A percentile compares a stretch with the other conserved stretches of the same genome.
Conservation (phyloP, 2,113 vertebrate species). For the Probosciger aterrimus region DNA sequence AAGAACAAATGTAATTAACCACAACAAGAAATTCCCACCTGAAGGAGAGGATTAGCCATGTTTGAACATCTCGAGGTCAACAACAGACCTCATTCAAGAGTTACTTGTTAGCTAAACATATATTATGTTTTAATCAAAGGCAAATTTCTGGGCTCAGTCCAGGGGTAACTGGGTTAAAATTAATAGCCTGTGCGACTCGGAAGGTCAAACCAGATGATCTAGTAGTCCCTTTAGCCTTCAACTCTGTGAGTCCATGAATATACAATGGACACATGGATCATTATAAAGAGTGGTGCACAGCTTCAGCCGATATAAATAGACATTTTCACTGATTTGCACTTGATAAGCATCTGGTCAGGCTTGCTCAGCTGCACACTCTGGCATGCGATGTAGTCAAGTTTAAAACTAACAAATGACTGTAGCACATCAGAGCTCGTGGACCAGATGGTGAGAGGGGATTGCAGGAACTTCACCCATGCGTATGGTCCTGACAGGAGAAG, state of each 20-base stretch:
- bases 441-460: not conserved
- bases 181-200: not conserved
- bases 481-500: not conserved
- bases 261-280: not conserved
- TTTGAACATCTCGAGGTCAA: not conserved
- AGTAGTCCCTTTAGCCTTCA: not conserved
- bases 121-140: not conserved
- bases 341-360: constrained; percentile 53
- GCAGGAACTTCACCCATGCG: not conserved
- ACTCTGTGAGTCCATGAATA: not conserved
- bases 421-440: not conserved
- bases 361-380: constrained; percentile 37
- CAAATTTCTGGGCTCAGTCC: not conserved
- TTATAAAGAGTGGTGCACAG: constrained; percentile 5
- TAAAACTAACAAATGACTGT: constrained; percentile 36
- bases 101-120: not conserved
- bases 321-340: constrained; percentile 22
- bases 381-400: not conserved
- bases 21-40: not conserved
- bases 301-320: constrained; percentile 5
- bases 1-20: not conserved
- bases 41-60: not conserved
- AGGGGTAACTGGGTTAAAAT: constrained; percentile 1
- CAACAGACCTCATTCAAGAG: not conserved
- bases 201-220: constrained; percentile 25